Evolutionary conservation across 2,113 vertebrate species (phyloP).

Genomic region (Carollia perspicillata): DNA sequence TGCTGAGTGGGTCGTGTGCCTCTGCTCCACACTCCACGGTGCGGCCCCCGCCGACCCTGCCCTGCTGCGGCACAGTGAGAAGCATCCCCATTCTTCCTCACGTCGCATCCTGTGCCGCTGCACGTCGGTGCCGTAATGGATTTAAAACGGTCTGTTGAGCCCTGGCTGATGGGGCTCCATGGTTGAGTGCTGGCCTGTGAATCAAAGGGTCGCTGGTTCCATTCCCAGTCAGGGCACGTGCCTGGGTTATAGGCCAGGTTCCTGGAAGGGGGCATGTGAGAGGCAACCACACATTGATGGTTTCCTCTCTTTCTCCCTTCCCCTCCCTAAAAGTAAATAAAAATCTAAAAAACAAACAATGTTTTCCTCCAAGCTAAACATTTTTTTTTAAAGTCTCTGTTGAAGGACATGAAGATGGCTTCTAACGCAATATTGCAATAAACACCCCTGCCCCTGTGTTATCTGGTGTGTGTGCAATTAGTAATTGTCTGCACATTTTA

Average conservation of each 20-base stretch:
- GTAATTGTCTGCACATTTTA: background rate
- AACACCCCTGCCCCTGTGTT: background rate
- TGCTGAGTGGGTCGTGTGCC: fast-evolving
- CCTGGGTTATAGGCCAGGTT: too few species aligned
- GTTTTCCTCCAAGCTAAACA: too few species aligned
- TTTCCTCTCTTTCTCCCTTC: too few species aligned
- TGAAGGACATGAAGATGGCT: background rate
- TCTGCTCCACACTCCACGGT: fast-evolving
- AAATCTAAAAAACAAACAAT: too few species aligned
- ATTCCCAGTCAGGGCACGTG: too few species aligned
- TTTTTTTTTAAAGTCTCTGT: background rate
- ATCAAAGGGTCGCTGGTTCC: too few species aligned
- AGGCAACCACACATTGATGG: too few species aligned
- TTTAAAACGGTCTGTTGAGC: background rate
- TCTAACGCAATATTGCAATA: background rate
- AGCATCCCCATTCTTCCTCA: background rate
- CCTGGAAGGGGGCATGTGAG: too few species aligned
- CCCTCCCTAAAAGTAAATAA: too few species aligned
- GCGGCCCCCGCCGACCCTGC: fast-evolving
- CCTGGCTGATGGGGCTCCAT: too few species aligned
- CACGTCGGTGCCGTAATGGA: background rate
- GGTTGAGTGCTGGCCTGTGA: too few species aligned
- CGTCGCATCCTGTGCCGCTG: background rate
- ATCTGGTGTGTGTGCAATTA: background rate
- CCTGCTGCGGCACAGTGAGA: fast-evolving